Evolutionary conservation across 2,797 vertebrate genomes (phyloP).

Genomic region (Avahi laniger): DNA sequence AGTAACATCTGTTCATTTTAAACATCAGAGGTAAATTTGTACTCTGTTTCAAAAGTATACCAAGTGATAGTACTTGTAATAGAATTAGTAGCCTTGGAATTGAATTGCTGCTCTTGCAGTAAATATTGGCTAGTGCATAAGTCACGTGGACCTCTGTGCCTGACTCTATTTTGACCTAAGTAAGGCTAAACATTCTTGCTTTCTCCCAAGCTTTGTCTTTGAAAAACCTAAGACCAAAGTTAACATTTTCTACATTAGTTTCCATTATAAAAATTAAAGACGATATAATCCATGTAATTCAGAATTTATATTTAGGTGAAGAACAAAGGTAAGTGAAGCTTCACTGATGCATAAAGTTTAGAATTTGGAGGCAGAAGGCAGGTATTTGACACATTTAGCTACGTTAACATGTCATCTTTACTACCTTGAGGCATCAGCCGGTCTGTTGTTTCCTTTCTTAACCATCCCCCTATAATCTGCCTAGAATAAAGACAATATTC

Average conservation of each 20-base stretch:
- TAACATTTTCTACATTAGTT: background rate
- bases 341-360: background rate
- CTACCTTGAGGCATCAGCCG: background rate
- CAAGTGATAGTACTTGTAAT: background rate
- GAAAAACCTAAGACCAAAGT: background rate
- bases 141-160: background rate
- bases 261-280: background rate
- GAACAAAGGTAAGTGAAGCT: background rate
- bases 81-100: background rate
- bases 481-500: background rate
- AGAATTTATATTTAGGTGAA: background rate
- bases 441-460: background rate
- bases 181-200: background rate
- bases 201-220: background rate
- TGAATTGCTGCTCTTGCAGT: background rate
- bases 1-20: constrained; percentile 9
- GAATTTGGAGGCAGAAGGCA: background rate
- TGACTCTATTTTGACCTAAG: background rate
- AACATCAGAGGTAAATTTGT: background rate
- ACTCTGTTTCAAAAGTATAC: background rate
- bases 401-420: background rate
- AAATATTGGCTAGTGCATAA: background rate
- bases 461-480: background rate
- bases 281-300: background rate
- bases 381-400: background rate